A percentile compares a stretch with the other conserved stretches of the same genome.
Evolutionary conservation across 2,797 vertebrate genomes (phyloP).

Genomic region (Mus spretus): DNA sequence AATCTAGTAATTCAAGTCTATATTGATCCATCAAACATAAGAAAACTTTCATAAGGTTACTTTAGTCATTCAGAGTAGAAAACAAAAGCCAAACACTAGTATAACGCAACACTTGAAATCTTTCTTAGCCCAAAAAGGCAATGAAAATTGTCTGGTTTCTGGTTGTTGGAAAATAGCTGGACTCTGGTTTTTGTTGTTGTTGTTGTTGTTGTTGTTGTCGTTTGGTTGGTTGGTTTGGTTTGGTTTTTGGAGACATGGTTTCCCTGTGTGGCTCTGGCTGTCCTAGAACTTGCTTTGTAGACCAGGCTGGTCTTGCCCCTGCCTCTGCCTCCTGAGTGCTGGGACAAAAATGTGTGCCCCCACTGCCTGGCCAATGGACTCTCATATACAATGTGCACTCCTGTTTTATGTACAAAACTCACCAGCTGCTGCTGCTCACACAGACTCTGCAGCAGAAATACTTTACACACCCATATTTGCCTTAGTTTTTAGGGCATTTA

Average conservation of each 20-base stretch:
- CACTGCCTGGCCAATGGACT: neutral
- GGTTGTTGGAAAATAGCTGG: neutral
- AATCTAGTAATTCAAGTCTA: neutral
- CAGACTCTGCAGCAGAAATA: constrained; percentile 7
- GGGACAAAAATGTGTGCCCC: neutral
- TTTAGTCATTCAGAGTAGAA: neutral
- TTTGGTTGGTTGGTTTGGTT: neutral
- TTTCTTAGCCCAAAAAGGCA: neutral
- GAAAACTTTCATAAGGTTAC: neutral
- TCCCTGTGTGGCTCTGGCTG: neutral
- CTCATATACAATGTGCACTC: constrained; percentile 56
- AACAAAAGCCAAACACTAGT: neutral
- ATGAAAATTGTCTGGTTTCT: neutral
- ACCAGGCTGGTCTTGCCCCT: neutral
- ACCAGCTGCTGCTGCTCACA: constrained; percentile 65
- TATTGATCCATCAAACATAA: neutral
- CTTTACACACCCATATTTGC: constrained; percentile 54
- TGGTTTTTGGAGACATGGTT: neutral
- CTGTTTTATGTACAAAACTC: constrained; percentile 71
- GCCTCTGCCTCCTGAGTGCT: neutral
- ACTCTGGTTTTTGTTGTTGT: neutral
- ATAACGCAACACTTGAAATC: constrained; percentile 7
- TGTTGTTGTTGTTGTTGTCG: neutral
- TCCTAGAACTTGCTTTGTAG: neutral
- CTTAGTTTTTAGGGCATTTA: constrained; percentile 60